Conservation (phyloP, 2,113 vertebrate genomes). For the Podarcis raffonei region DNA sequence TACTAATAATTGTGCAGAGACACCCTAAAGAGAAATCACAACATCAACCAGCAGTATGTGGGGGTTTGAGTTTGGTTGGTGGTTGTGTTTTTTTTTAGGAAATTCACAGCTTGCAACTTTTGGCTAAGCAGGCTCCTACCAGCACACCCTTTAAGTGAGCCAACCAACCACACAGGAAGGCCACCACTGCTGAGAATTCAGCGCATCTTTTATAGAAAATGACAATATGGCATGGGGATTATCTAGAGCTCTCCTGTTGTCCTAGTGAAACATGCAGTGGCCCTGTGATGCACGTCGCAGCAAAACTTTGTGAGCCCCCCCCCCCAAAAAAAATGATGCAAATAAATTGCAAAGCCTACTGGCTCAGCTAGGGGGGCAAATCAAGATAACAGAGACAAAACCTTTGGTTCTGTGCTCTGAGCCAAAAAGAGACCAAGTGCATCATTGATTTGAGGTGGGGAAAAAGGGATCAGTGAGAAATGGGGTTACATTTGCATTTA, state of each 20-base stretch:
- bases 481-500: too few species aligned
- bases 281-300: not conserved
- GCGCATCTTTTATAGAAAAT: not conserved
- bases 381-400: not conserved
- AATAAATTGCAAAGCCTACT: rapidly evolving
- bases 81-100: not conserved
- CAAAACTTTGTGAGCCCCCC: too few species aligned
- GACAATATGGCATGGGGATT: rapidly evolving
- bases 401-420: not conserved
- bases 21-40: not conserved
- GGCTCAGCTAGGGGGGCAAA: not conserved
- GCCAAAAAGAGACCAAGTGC: not conserved
- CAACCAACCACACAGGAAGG: slow-evolving; percentile 18
- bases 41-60: slow-evolving; percentile 17
- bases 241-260: not conserved
- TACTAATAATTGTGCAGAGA: not conserved
- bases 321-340: not conserved
- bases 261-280: rapidly evolving
- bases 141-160: slow-evolving; percentile 24
- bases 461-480: not conserved
- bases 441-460: slow-evolving; percentile 5
- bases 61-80: too few species aligned
- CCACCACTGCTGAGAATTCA: not conserved
- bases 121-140: slow-evolving; percentile 12
- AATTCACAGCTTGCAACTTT: slow-evolving; percentile 40